Base-by-base conservation (phyloP, 2,113 vertebrate genomes). In the Nannobrachium achirus region DNA sequence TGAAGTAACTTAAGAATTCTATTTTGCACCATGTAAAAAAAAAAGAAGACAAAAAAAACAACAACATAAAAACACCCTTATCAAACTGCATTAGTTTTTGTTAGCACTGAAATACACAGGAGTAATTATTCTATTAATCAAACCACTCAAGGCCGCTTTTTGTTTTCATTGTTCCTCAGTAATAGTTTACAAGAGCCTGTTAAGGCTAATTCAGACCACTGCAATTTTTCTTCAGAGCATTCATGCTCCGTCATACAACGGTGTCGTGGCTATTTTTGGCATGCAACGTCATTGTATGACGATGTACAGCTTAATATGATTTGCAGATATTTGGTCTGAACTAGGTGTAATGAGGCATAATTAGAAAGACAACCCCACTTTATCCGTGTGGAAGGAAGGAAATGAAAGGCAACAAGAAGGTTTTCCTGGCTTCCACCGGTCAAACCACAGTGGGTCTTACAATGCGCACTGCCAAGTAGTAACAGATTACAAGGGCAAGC, bases 151-250 rank as follows among this genome's bases (percentile, higher is more conserved):
- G 50, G 69, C 16, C 73, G 71, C 75, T 78, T 55, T 76, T 71
- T 71, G 67, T 7, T 79, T 75, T 63, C 69, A 81, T 74, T 79
- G 80, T 84, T 81, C 77, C 78, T 81, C 77, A 69, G 53, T 49
- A 62, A 46, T 69, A 76, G 70, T 57, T 67, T 18, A 42, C 40
- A 48, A 51, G 39, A 57, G 66, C 57, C 61, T 45, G 8, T 69
- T 56, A 49, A 25, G 20, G 2, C 25, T 33, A 33, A 33, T 33
- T 33, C 25, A 33, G 25, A 33, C 25, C 25, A 33, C 25, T 4
- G 25, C 3, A 33, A 2, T 33, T 2, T 33, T 33, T 33, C 25
- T 33, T 33, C 25, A 33, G 3, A 33, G 25, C 25, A 33, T 33
- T 33, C 25, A 33, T 33, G 25, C 25, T 33, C n/a, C n/a, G 25